A percentile compares a stretch with the other conserved stretches of the same genome.
These are phyloP conservation scores for Hemithea aestivaria DNA, from an alignment of 2,888 invertebrate species.

Conservation along the genomic window DNA sequence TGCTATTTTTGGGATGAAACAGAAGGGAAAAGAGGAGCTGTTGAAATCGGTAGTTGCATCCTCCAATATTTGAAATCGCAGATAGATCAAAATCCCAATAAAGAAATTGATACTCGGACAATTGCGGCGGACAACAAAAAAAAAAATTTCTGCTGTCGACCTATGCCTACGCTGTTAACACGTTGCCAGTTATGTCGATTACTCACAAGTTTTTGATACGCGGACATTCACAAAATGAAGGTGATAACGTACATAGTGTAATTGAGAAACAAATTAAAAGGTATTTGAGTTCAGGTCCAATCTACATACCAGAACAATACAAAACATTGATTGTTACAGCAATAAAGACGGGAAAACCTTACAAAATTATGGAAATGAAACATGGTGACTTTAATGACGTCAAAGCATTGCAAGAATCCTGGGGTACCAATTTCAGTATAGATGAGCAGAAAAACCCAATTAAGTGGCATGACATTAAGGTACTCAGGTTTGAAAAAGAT, in stretches of 20 bases:
- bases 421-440: not conserved
- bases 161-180: slow-evolving; percentile 6
- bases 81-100: slow-evolving; percentile 2
- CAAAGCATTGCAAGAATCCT: not conserved
- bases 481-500: slow-evolving; percentile 7
- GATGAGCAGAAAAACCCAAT: not conserved
- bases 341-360: slow-evolving; percentile 1
- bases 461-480: slow-evolving; percentile 7
- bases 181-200: not conserved
- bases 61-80: slow-evolving; percentile 13
- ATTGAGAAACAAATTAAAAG: slow-evolving; percentile 12
- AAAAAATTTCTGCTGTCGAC: slow-evolving; percentile 9
- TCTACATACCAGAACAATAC: slow-evolving; percentile 6
- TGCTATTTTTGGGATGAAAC: slow-evolving; percentile 22
- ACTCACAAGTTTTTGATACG: slow-evolving; percentile 14
- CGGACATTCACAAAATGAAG: slow-evolving; percentile 18
- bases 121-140: slow-evolving; percentile 17
- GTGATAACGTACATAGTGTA: slow-evolving; percentile 9
- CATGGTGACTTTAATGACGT: slow-evolving; percentile 1
- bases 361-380: not conserved
- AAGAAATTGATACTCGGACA: slow-evolving; percentile 9
- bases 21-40: slow-evolving; percentile 16
- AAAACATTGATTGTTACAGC: not conserved
- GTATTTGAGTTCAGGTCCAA: slow-evolving; percentile 2
- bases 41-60: slow-evolving; percentile 20